phyloP scores from a whole-genome alignment of 2,113 vertebrate genomes.

The Xenotilapia leptura region DNA sequence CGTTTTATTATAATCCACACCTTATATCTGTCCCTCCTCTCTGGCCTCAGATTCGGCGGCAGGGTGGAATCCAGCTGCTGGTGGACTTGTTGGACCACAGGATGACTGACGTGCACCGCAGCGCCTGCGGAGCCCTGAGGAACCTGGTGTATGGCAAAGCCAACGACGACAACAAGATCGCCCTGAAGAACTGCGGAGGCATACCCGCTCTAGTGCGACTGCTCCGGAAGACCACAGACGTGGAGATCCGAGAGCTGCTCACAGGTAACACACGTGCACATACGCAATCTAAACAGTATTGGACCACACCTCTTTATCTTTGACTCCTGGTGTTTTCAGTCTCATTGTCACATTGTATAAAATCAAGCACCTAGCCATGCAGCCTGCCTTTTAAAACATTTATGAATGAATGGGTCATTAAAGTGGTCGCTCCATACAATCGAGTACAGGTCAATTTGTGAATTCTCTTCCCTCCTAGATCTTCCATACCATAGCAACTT shows the following conservation, averaged over 20 bases:
- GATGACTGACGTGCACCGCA: constrained; percentile 96
- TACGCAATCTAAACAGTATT: not conserved
- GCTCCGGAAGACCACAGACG: constrained; percentile 90
- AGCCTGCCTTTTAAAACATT: not conserved
- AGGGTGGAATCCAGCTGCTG: constrained; percentile 94
- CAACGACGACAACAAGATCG: constrained; percentile 97
- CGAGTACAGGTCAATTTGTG: not conserved
- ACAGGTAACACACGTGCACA: constrained; percentile 75
- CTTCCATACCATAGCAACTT: not conserved
- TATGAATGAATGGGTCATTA: not conserved
- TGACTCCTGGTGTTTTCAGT: not conserved
- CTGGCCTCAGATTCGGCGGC: constrained; percentile 84
- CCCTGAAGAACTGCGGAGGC: constrained; percentile 95
- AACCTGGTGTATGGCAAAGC: constrained; percentile 97
- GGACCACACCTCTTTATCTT: not conserved
- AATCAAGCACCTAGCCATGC: not conserved
- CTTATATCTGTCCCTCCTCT: not conserved
- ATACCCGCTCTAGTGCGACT: constrained; percentile 93
- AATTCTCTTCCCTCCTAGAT: not conserved
- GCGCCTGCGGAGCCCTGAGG: constrained; percentile 93
- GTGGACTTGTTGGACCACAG: constrained; percentile 96
- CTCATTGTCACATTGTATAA: not conserved
- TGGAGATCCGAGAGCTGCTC: constrained; percentile 96
- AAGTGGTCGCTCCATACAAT: not conserved
- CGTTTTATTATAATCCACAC: not conserved